These are phyloP conservation scores for Mungos mungo DNA, from an alignment of 2,113 vertebrate genomes.

Conservation along the genomic window DNA sequence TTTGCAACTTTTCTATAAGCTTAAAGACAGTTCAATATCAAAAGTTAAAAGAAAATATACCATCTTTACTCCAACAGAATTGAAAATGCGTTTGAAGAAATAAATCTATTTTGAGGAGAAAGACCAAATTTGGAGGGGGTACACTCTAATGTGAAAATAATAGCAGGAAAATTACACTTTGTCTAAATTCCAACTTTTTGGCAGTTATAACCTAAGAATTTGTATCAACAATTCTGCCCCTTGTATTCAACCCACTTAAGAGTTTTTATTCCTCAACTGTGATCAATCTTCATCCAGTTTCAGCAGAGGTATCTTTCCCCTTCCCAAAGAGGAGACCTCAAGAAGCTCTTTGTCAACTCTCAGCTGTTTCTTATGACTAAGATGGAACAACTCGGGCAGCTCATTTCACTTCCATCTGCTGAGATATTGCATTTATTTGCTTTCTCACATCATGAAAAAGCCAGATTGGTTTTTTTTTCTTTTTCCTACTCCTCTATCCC, in stretches of 20 bases:
- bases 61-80: background rate
- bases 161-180: background rate
- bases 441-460: background rate
- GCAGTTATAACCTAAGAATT: background rate
- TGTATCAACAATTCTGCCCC: background rate
- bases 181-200: background rate
- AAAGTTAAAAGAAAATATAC: background rate
- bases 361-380: background rate
- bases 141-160: background rate
- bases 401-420: background rate
- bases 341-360: background rate
- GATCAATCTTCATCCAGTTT: background rate
- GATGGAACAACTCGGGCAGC: background rate
- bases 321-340: background rate
- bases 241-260: background rate
- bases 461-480: background rate
- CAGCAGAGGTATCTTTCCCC: background rate
- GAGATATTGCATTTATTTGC: background rate
- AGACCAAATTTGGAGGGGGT: background rate
- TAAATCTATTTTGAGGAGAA: background rate
- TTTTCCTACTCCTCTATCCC: background rate
- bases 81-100: slow-evolving; percentile 13
- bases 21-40: slow-evolving; percentile 6
- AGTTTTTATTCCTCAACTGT: background rate
- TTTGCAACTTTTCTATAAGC: background rate